These are phyloP conservation scores for Mus pahari DNA, from an alignment of 2,113 vertebrate species.

Conservation along the genomic window DNA sequence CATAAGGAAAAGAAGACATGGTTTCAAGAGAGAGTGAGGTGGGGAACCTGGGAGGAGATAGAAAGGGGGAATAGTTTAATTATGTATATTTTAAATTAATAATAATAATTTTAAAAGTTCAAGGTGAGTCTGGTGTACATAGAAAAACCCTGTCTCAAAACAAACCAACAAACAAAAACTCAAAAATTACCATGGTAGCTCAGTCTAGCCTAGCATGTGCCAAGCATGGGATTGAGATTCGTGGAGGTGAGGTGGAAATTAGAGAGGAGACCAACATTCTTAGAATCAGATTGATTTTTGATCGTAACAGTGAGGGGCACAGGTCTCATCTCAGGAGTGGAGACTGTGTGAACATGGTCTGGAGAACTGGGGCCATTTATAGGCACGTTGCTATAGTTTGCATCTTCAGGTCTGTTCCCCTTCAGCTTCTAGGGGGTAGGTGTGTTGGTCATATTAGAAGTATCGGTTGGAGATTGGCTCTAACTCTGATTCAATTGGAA, in stretches of 20 bases:
- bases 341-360: not conserved
- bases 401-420: not conserved
- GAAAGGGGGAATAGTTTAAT: not conserved
- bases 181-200: not conserved
- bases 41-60: not conserved
- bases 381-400: not conserved
- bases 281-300: not conserved
- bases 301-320: not conserved
- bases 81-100: not conserved
- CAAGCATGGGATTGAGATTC: not conserved
- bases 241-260: not conserved
- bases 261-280: not conserved
- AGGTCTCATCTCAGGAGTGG: not conserved
- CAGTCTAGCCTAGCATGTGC: not conserved
- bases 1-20: not conserved
- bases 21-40: not conserved
- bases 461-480: no score
- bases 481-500: no score
- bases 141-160: not conserved
- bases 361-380: no score
- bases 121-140: not conserved
- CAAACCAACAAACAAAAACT: not conserved
- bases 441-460: not conserved
- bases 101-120: not conserved
- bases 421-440: not conserved